A percentile compares a stretch with the other conserved stretches of the same genome.
These are phyloP conservation scores for Diachasmimorpha longicaudata DNA, from an alignment of 1,140 invertebrate species.

Conservation along the genomic window DNA sequence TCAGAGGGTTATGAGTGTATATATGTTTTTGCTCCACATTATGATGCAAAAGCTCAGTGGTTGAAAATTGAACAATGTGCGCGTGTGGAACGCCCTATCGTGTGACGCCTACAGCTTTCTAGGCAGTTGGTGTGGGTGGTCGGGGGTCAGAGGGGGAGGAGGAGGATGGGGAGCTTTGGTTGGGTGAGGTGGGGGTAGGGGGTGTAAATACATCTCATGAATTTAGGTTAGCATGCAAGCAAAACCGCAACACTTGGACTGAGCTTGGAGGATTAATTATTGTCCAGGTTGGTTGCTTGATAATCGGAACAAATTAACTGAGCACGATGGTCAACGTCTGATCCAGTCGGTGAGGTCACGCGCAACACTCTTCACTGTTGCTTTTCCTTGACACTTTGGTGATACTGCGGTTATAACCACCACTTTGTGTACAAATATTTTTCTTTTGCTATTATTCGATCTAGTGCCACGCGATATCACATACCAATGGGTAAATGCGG, in stretches of 20 bases:
- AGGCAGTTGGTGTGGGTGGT: neutral
- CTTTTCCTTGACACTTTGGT: neutral
- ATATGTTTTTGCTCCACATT: neutral
- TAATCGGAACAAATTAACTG: conserved; percentile 46
- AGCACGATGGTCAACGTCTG: conserved; percentile 9
- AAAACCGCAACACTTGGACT: conserved; percentile 51
- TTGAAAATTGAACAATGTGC: conserved; percentile 7
- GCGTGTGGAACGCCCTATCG: conserved; percentile 9
- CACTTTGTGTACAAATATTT: neutral
- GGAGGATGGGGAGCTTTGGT: neutral
- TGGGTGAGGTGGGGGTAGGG: conserved; percentile 19
- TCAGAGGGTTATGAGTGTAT: neutral
- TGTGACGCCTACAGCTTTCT: neutral
- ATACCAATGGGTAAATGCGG: neutral
- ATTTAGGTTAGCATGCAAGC: conserved; percentile 56
- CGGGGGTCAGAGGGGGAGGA: no score
- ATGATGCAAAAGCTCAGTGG: neutral
- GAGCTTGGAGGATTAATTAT: conserved; percentile 49
- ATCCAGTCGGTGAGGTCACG: neutral
- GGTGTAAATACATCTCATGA: conserved; percentile 54
- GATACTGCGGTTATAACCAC: neutral
- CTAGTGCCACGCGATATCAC: neutral
- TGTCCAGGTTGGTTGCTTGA: conserved; percentile 41
- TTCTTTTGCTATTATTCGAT: neutral
- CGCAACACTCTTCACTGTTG: neutral